Evolutionary conservation across 2,888 invertebrate species (phyloP).

Genomic region (Carpatolechia fugitivella): DNA sequence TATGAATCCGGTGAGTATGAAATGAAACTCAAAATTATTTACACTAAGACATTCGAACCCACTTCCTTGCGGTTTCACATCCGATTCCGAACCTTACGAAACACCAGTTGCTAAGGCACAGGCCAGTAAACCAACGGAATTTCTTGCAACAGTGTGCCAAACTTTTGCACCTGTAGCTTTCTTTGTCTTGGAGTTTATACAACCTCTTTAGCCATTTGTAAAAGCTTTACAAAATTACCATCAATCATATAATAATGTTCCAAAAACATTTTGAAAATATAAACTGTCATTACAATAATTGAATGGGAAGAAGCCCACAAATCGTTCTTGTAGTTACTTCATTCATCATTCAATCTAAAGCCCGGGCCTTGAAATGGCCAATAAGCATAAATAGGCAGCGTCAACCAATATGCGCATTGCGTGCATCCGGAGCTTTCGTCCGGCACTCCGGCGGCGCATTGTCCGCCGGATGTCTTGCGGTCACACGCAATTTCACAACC

Average conservation of each 20-base stretch:
- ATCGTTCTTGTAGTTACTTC: slow-evolving; percentile 2
- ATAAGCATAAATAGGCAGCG: slow-evolving; percentile 46
- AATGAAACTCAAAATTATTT: slow-evolving; percentile 3
- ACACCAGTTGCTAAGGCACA: background rate
- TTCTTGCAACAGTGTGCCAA: background rate
- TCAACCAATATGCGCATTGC: slow-evolving; percentile 59
- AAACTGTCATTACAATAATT: background rate
- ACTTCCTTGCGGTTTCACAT: slow-evolving; percentile 21
- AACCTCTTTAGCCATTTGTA: too few species aligned
- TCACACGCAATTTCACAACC: slow-evolving; percentile 77
- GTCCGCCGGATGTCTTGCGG: slow-evolving; percentile 77
- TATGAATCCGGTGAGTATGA: background rate
- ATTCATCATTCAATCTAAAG: slow-evolving; percentile 13
- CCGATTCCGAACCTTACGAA: slow-evolving; percentile 14
- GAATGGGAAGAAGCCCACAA: slow-evolving; percentile 1
- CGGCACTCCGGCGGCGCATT: slow-evolving; percentile 48
- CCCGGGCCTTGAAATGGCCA: slow-evolving; percentile 18
- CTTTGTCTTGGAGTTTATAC: too few species aligned
- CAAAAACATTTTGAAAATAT: too few species aligned
- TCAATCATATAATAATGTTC: background rate
- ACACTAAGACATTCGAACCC: slow-evolving; percentile 14
- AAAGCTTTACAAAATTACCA: too few species aligned
- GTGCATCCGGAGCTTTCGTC: slow-evolving; percentile 70
- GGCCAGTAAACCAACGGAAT: background rate
- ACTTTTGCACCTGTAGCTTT: slow-evolving; percentile 5